These are phyloP conservation scores for Orgyia antiqua DNA, from an alignment of 2,888 invertebrate genomes.

Conservation along the genomic window DNA sequence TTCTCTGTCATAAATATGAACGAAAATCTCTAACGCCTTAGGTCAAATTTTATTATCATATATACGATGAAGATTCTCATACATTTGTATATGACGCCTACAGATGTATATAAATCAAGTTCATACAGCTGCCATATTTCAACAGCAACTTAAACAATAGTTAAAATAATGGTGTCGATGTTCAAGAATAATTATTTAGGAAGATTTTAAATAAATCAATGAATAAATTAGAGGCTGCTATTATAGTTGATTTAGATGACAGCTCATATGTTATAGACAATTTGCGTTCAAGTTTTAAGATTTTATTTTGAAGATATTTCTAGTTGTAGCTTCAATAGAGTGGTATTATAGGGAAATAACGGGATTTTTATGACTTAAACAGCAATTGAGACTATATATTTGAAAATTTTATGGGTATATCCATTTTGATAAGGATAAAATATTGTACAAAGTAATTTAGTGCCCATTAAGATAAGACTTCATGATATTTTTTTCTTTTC, in stretches of 20 bases:
- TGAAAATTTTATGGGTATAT: no score
- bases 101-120: slow-evolving; percentile 59
- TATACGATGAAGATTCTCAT: slow-evolving; percentile 50
- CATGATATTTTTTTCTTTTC: no score
- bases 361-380: no score
- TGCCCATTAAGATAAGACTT: no score
- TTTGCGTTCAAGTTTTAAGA: slow-evolving; percentile 41
- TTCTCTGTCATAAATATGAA: slow-evolving; percentile 55
- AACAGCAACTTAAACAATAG: slow-evolving; percentile 66
- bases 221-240: slow-evolving; percentile 67
- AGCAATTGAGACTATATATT: no score
- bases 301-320: slow-evolving; percentile 21
- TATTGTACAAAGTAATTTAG: no score
- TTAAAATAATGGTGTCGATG: slow-evolving; percentile 66
- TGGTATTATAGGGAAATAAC: no score
- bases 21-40: slow-evolving; percentile 54
- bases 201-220: slow-evolving; percentile 72
- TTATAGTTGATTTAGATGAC: slow-evolving; percentile 68
- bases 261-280: slow-evolving; percentile 58
- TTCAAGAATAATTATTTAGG: slow-evolving; percentile 67
- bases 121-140: slow-evolving; percentile 43
- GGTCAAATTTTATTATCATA: slow-evolving; percentile 76
- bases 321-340: slow-evolving; percentile 15
- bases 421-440: no score
- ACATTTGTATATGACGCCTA: slow-evolving; percentile 51